Conservation (phyloP, 30 jellyfish, hydroid and myxozoan genomes). For the Nemopilema nomurai region DNA sequence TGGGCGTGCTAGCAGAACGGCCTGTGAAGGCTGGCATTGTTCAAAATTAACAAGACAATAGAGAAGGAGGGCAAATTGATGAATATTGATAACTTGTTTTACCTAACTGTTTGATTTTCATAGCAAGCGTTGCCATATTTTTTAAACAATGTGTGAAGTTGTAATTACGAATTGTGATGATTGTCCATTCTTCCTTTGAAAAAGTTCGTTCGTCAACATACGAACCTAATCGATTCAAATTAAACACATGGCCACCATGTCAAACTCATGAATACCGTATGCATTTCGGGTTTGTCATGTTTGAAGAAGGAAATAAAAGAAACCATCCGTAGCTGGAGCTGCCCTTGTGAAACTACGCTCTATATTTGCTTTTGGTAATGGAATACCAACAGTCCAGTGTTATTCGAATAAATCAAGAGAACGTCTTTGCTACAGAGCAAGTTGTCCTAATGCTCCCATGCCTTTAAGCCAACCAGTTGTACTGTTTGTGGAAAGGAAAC, state of each 20-base stretch:
- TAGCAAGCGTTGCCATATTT: slow-evolving; percentile 58
- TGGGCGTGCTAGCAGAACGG: background rate
- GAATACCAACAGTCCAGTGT: background rate
- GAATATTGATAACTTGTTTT: slow-evolving; percentile 48
- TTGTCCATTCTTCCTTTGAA: slow-evolving; percentile 24
- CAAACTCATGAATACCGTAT: slow-evolving; percentile 34
- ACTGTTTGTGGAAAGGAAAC: too few species aligned
- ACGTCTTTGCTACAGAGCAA: background rate
- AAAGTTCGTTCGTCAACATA: background rate
- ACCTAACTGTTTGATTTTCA: slow-evolving; percentile 30
- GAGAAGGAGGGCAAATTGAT: slow-evolving; percentile 49
- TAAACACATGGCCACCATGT: slow-evolving; percentile 15
- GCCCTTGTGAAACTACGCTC: background rate
- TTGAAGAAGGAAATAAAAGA: background rate
- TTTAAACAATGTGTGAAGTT: slow-evolving; percentile 43
- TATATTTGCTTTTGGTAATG: background rate
- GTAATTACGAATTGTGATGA: slow-evolving; percentile 28
- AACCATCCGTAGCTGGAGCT: background rate
- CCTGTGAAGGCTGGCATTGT: slow-evolving; percentile 4
- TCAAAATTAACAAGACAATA: slow-evolving; percentile 11
- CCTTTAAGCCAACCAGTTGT: background rate
- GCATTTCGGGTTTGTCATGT: slow-evolving; percentile 11
- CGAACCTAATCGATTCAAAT: slow-evolving; percentile 15
- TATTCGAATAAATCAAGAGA: background rate
- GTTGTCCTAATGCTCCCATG: background rate